Percentiles rank a stretch among this genome's conserved stretches.
Evolutionary conservation across 1,140 invertebrate species (phyloP).

Genomic region (Eriosoma lanigerum): DNA sequence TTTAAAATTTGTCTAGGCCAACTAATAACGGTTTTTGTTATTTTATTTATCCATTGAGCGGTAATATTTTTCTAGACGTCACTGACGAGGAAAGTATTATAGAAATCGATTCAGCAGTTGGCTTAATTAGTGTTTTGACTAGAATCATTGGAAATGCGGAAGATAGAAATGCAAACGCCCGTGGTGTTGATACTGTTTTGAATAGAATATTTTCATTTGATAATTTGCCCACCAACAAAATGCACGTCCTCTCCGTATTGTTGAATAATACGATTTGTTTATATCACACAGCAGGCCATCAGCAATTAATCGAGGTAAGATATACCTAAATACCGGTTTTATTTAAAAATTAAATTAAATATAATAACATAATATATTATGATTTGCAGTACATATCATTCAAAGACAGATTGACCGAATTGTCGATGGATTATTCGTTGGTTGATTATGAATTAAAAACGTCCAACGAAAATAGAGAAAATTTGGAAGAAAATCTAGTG

Average conservation of each 20-base stretch:
- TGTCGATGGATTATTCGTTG: not conserved
- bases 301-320: conserved; percentile 26
- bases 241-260: not conserved
- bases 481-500: not conserved
- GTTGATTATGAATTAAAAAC: conserved; percentile 15
- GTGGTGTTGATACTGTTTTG: not conserved
- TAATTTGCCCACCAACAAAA: not conserved
- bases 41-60: not conserved
- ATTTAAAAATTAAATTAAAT: too few species aligned
- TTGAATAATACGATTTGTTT: conserved; percentile 30
- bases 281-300: not conserved
- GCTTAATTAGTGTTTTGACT: conserved; percentile 24
- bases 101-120: not conserved
- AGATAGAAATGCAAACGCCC: not conserved
- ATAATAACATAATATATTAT: too few species aligned
- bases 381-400: not conserved
- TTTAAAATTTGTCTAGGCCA: too few species aligned
- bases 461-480: not conserved
- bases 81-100: not conserved
- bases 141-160: not conserved
- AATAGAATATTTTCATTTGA: conserved; percentile 1
- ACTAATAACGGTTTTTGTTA: too few species aligned
- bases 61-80: not conserved
- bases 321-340: too few species aligned
- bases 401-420: conserved; percentile 1